Percentiles rank a stretch among this genome's conserved stretches.
These are phyloP conservation scores for Sesia apiformis DNA, from an alignment of 2,888 invertebrate genomes.

Conservation along the genomic window DNA sequence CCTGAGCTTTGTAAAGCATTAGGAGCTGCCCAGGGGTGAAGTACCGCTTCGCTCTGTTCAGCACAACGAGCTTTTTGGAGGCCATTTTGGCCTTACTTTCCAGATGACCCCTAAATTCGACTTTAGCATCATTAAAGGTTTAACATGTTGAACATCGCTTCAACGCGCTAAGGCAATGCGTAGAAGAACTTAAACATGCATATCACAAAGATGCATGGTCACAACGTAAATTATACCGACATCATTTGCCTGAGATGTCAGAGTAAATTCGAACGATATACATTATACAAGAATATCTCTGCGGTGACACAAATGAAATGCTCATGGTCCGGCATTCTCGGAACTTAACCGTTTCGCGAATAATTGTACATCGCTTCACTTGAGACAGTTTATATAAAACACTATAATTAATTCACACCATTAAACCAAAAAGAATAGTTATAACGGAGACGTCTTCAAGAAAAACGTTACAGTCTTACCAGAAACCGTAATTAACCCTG, in stretches of 20 bases:
- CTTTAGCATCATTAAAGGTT: too few relatives aligned
- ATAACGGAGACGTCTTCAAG: conserved; percentile 3
- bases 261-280: neutral
- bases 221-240: conserved; percentile 5
- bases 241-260: conserved; percentile 5
- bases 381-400: neutral
- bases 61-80: too few relatives aligned
- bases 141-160: too few relatives aligned
- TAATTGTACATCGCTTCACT: neutral
- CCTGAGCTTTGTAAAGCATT: too few relatives aligned
- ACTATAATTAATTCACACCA: too few relatives aligned
- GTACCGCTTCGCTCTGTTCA: too few relatives aligned
- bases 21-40: too few relatives aligned
- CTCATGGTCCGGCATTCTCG: neutral
- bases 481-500: conserved; percentile 30
- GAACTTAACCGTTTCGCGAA: neutral
- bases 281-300: neutral
- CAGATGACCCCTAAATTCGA: too few relatives aligned
- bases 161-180: too few relatives aligned
- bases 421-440: neutral
- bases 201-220: conserved; percentile 13
- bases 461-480: conserved; percentile 13
- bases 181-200: conserved; percentile 6
- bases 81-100: too few relatives aligned
- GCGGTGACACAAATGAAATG: neutral